Percentiles rank a stretch among this genome's conserved stretches.
Evolutionary conservation across 1,140 invertebrate genomes (phyloP).

Genomic region (Bombus terrestris): DNA sequence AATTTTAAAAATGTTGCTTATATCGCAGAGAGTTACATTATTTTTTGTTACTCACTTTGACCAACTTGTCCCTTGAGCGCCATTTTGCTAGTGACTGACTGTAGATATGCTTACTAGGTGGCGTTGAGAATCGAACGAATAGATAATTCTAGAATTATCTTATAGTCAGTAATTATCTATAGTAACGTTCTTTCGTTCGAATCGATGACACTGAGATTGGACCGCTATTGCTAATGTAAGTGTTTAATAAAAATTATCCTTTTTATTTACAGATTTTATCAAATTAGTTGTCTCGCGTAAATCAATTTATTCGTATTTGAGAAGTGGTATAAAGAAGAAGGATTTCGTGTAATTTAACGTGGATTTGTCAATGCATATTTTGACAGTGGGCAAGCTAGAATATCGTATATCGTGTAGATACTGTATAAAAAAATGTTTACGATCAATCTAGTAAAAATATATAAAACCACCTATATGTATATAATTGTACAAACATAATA

Average conservation of each 20-base stretch:
- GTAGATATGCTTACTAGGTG: constrained; percentile 48
- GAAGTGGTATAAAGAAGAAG: not conserved
- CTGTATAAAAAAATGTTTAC: not conserved
- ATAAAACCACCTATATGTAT: not conserved
- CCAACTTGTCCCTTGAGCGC: constrained; percentile 85
- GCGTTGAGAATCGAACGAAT: constrained; percentile 27
- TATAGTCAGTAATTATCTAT: constrained; percentile 7
- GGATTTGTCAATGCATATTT: not conserved
- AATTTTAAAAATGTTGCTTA: constrained; percentile 12
- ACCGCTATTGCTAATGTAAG: not conserved
- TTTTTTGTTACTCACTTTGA: constrained; percentile 83
- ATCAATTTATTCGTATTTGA: not conserved
- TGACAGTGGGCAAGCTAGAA: not conserved
- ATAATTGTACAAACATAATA: no score
- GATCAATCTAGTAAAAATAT: not conserved
- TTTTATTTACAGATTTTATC: no score
- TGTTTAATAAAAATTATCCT: constrained; percentile 3
- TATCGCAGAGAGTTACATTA: constrained; percentile 69
- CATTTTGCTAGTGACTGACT: constrained; percentile 81
- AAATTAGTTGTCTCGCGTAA: not conserved
- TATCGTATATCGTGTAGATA: not conserved
- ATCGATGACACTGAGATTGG: constrained; percentile 16
- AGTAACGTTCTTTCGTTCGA: constrained; percentile 13
- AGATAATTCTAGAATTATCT: constrained; percentile 49
- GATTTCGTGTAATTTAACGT: not conserved